phyloP scores from a whole-genome alignment of 2,797 vertebrate species.

The Lophura swinhoii region DNA sequence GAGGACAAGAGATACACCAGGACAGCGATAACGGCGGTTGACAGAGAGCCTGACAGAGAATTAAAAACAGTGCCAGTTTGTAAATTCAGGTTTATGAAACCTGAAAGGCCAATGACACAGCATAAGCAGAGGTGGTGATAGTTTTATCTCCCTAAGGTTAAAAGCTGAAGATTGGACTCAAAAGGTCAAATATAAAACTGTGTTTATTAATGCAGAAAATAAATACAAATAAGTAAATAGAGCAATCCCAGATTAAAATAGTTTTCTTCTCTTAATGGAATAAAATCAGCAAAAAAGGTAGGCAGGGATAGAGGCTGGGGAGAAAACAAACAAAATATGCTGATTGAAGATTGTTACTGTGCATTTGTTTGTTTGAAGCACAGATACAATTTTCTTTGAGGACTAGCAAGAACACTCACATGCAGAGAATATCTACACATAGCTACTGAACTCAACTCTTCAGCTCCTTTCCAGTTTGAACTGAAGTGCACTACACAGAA shows the following conservation, averaged over 20 bases:
- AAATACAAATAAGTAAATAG: background rate
- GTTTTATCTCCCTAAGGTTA: background rate
- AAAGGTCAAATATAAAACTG: background rate
- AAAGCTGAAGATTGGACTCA: background rate
- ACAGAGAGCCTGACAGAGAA: background rate
- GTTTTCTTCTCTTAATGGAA: background rate
- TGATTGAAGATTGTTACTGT: background rate
- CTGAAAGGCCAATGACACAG: background rate
- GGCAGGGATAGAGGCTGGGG: background rate
- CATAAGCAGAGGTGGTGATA: background rate
- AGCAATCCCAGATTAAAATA: background rate
- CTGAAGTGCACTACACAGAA: background rate
- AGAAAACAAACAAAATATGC: background rate
- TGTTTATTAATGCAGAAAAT: background rate
- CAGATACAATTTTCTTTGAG: background rate
- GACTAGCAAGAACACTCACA: background rate
- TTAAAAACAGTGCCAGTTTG: background rate
- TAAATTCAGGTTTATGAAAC: background rate
- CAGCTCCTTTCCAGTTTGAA: background rate
- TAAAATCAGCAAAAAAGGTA: background rate
- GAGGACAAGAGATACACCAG: background rate
- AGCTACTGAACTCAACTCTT: background rate
- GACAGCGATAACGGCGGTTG: background rate
- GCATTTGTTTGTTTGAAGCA: background rate
- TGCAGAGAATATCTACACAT: fast-evolving